A percentile compares a stretch with the other conserved stretches of the same genome.
Evolutionary conservation across 2,113 vertebrate species (phyloP).

Genomic region (Nesospiza acunhae): DNA sequence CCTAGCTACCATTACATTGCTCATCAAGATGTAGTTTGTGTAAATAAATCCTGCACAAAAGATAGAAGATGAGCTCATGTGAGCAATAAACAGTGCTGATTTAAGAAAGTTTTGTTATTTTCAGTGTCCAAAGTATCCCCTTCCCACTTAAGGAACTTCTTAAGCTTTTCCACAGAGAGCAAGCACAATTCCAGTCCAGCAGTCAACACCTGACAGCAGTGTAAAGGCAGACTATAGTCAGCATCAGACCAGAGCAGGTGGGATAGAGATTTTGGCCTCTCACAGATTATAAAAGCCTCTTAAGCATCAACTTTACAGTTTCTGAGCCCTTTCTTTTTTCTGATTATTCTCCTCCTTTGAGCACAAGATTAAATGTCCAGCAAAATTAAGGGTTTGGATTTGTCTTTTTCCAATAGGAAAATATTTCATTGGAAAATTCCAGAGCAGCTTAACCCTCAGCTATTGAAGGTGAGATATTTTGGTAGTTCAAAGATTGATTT

Average conservation of each 20-base stretch:
- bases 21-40: background rate
- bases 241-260: background rate
- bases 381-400: background rate
- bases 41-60: background rate
- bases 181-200: background rate
- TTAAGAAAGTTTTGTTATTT: background rate
- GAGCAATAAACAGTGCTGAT: background rate
- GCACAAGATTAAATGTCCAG: background rate
- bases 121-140: background rate
- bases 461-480: slow-evolving; percentile 31
- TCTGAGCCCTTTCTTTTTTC: background rate
- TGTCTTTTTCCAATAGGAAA: background rate
- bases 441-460: background rate
- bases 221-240: background rate
- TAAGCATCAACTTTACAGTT: background rate
- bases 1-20: background rate
- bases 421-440: slow-evolving; percentile 22
- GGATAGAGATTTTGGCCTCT: background rate
- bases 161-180: background rate
- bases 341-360: background rate
- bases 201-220: background rate
- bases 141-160: background rate
- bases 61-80: background rate
- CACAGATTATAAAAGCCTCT: background rate
- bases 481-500: slow-evolving; percentile 28